Evolutionary conservation across 2,888 invertebrate genomes (phyloP).

Genomic region (Chirona hameri): DNA sequence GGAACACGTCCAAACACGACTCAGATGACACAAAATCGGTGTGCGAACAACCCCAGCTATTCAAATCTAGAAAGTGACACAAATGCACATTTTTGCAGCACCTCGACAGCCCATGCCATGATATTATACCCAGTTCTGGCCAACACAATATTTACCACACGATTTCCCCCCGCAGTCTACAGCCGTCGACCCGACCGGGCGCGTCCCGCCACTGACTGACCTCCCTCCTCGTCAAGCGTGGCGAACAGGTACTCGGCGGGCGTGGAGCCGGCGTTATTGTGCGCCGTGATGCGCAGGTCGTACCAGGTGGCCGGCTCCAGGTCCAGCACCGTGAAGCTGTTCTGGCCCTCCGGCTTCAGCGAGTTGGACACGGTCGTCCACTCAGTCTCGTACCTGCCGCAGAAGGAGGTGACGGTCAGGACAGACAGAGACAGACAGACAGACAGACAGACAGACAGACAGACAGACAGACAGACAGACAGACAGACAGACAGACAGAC

Average conservation of each 20-base stretch:
- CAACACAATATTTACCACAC: too few relatives aligned
- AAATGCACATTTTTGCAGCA: too few relatives aligned
- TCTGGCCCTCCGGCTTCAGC: conserved; percentile 75
- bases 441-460: background rate
- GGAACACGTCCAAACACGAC: too few relatives aligned
- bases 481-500: background rate
- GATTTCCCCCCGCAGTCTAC: too few relatives aligned
- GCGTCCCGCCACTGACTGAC: conserved; percentile 55
- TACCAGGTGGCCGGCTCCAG: conserved; percentile 93
- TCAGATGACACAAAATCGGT: too few relatives aligned
- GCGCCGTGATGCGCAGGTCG: conserved; percentile 62
- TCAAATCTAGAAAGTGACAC: too few relatives aligned
- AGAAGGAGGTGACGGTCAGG: background rate
- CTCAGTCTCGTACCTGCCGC: conserved; percentile 51
- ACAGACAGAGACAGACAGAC: background rate
- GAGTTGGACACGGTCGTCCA: conserved; percentile 94
- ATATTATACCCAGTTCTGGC: too few relatives aligned
- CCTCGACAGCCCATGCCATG: too few relatives aligned
- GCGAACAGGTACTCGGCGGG: conserved; percentile 95
- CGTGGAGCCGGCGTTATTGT: conserved; percentile 90
- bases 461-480: background rate
- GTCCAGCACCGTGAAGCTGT: conserved; percentile 82
- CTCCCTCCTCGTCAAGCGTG: conserved; percentile 88
- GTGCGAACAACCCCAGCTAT: too few relatives aligned
- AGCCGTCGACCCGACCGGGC: too few relatives aligned